Conservation (phyloP, 2,888 invertebrate species). For the Unio delphinus region DNA sequence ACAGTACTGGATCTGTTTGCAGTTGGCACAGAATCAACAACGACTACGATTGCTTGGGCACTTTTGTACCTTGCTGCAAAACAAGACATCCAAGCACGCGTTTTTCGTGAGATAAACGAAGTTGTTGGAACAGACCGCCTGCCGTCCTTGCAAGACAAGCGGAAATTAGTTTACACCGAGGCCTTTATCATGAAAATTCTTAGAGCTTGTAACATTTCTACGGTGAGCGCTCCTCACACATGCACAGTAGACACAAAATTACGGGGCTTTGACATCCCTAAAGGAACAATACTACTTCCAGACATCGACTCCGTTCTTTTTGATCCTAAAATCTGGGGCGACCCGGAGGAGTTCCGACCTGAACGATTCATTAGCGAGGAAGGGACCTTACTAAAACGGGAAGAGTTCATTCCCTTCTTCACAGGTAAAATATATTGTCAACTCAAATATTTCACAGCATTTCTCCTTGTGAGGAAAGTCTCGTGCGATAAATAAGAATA, state of each 20-base stretch:
- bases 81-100: too few species aligned
- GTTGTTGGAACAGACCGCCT: too few species aligned
- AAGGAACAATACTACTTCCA: not conserved
- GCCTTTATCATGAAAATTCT: not conserved
- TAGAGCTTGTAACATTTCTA: slow-evolving; percentile 1
- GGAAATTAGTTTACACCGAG: too few species aligned
- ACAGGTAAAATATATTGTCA: not conserved
- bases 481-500: too few species aligned
- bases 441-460: too few species aligned
- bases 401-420: not conserved
- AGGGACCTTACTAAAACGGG: not conserved
- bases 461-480: too few species aligned
- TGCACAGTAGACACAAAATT: not conserved
- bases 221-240: not conserved
- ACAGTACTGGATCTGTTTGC: too few species aligned
- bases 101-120: too few species aligned
- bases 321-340: not conserved
- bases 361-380: not conserved
- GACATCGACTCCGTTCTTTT: not conserved
- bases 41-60: too few species aligned
- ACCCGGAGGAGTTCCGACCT: slow-evolving; percentile 1
- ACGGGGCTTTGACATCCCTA: not conserved
- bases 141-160: too few species aligned
- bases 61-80: too few species aligned
- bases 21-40: too few species aligned